Evolutionary conservation across 1,140 invertebrate genomes (phyloP).

Genomic region (Drosophila azteca): DNA sequence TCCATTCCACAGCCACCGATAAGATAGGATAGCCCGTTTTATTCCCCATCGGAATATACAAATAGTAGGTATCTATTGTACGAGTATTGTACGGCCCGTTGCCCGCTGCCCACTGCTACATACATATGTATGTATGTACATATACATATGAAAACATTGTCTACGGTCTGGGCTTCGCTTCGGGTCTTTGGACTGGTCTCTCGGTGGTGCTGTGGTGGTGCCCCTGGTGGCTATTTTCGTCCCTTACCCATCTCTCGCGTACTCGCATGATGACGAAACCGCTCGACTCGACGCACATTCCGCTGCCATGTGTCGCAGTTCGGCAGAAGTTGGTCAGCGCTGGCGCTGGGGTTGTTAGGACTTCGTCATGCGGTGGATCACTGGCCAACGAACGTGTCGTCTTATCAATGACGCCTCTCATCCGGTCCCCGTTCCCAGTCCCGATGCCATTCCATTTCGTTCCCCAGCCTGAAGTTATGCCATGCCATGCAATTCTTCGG

Average conservation of each 20-base stretch:
- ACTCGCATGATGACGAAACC: conserved; percentile 42
- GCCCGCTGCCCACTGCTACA: too few species aligned
- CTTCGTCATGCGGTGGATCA: conserved; percentile 49
- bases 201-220: neutral
- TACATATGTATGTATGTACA: too few species aligned
- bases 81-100: too few species aligned
- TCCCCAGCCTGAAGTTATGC: conserved; percentile 32
- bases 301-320: conserved; percentile 34
- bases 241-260: conserved; percentile 10
- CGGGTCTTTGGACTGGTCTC: neutral
- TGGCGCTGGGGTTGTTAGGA: neutral
- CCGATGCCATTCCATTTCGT: too few species aligned
- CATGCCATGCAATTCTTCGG: neutral
- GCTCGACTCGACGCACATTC: conserved; percentile 39
- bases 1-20: conserved; percentile 42
- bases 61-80: neutral
- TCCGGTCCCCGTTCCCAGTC: conserved; percentile 5
- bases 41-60: conserved; percentile 7
- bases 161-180: conserved; percentile 15
- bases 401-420: conserved; percentile 29
- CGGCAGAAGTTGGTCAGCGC: neutral
- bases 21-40: conserved; percentile 45
- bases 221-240: conserved; percentile 40
- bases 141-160: too few species aligned
- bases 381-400: conserved; percentile 30